Evolutionary conservation across 2,888 invertebrate genomes (phyloP).

Genomic region (Abrostola tripartita): DNA sequence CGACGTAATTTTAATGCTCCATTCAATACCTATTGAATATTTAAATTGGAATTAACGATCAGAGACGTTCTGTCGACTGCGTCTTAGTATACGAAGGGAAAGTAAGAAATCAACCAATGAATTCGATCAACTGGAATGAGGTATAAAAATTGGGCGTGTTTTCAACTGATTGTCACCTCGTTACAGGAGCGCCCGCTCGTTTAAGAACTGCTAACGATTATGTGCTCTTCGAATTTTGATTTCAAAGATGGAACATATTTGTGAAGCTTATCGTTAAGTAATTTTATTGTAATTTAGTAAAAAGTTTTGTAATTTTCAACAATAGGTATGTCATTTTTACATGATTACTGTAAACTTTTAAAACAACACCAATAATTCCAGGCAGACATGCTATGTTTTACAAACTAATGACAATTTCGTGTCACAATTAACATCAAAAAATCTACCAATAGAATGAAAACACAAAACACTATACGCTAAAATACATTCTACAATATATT

Average conservation of each 20-base stretch:
- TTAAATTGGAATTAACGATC: slow-evolving; percentile 75
- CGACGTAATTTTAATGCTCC: slow-evolving; percentile 54
- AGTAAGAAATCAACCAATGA: slow-evolving; percentile 36
- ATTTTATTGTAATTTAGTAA: not conserved
- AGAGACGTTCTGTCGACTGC: slow-evolving; percentile 55
- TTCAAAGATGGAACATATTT: slow-evolving; percentile 17
- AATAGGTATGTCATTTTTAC: too few relatives aligned
- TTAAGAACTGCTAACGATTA: slow-evolving; percentile 13
- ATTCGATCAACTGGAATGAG: slow-evolving; percentile 38
- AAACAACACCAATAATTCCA: too few relatives aligned
- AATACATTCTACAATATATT: too few relatives aligned
- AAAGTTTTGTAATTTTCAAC: too few relatives aligned
- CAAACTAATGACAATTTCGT: too few relatives aligned
- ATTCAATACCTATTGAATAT: slow-evolving; percentile 81
- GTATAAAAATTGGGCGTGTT: slow-evolving; percentile 35
- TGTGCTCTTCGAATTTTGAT: slow-evolving; percentile 31
- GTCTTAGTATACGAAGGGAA: slow-evolving; percentile 45
- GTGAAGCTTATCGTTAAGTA: slow-evolving; percentile 12
- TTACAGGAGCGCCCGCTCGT: slow-evolving; percentile 1
- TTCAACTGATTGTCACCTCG: slow-evolving; percentile 34
- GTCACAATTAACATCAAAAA: too few relatives aligned
- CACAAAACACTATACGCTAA: too few relatives aligned
- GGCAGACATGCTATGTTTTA: too few relatives aligned
- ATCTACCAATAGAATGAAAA: too few relatives aligned
- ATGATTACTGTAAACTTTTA: too few relatives aligned